Conservation (phyloP, 2,113 vertebrate genomes). For the Clarias magur region DNA sequence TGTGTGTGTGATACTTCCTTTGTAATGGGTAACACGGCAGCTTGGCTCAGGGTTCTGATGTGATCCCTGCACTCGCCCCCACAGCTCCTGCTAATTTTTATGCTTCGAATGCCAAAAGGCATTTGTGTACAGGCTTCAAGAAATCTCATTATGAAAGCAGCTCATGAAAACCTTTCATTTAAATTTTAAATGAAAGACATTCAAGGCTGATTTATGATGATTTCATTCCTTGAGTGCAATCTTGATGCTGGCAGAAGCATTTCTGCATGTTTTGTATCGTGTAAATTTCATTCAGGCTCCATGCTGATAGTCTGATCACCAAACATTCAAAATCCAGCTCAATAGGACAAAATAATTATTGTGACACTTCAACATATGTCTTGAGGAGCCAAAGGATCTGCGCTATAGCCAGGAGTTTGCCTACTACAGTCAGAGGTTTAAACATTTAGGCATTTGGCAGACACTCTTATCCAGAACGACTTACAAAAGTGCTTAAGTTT, state of each 20-base stretch:
- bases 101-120: neutral
- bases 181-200: slow-evolving; percentile 1
- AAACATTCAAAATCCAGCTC: neutral
- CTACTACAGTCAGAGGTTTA: no score
- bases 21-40: neutral
- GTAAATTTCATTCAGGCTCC: neutral
- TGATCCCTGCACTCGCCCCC: slow-evolving; percentile 12
- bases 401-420: neutral
- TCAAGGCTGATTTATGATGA: neutral
- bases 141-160: slow-evolving; percentile 17
- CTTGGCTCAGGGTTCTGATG: slow-evolving; percentile 6
- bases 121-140: neutral
- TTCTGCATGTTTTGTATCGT: neutral
- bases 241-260: neutral
- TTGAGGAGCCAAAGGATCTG: neutral
- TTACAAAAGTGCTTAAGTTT: no score
- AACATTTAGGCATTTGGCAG: no score
- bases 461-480: no score
- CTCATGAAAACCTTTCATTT: slow-evolving; percentile 14
- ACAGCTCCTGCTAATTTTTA: slow-evolving; percentile 8
- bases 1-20: neutral
- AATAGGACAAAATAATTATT: neutral
- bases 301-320: neutral
- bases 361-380: neutral
- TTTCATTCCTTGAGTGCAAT: neutral